Conservation (phyloP, 2,113 vertebrate species). For the Seriola quinqueradiata region DNA sequence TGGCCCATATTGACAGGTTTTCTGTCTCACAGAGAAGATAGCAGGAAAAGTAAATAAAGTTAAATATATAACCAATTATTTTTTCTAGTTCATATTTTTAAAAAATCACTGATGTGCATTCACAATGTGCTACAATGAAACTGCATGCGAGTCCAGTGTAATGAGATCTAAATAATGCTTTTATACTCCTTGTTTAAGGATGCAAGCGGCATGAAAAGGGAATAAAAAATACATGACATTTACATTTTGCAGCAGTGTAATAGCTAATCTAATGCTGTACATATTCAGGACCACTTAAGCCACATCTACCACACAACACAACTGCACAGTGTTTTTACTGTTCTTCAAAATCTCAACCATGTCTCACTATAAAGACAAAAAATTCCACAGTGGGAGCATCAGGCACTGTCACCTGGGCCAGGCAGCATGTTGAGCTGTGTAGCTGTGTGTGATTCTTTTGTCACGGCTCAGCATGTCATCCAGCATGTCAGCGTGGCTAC, state of each 20-base stretch:
- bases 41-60: neutral
- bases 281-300: slow-evolving; percentile 25
- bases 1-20: neutral
- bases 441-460: slow-evolving; percentile 71
- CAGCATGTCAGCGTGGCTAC: slow-evolving; percentile 66
- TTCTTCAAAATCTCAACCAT: neutral
- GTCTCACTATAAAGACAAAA: slow-evolving; percentile 7
- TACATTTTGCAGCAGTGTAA: slow-evolving; percentile 20
- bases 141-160: slow-evolving; percentile 8
- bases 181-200: slow-evolving; percentile 19
- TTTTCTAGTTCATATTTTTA: neutral
- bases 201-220: slow-evolving; percentile 20
- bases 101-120: slow-evolving; percentile 2
- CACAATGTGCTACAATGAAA: neutral
- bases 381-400: slow-evolving; percentile 35
- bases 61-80: neutral
- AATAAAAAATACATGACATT: slow-evolving; percentile 51
- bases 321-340: slow-evolving; percentile 15
- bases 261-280: slow-evolving; percentile 12
- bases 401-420: slow-evolving; percentile 58
- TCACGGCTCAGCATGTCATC: slow-evolving; percentile 74
- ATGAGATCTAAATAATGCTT: slow-evolving; percentile 40
- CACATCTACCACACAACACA: slow-evolving; percentile 15
- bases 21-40: slow-evolving; percentile 10
- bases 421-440: slow-evolving; percentile 63